These are phyloP conservation scores for Limulus polyphemus DNA, from an alignment of 2,888 invertebrate species.

Conservation along the genomic window DNA sequence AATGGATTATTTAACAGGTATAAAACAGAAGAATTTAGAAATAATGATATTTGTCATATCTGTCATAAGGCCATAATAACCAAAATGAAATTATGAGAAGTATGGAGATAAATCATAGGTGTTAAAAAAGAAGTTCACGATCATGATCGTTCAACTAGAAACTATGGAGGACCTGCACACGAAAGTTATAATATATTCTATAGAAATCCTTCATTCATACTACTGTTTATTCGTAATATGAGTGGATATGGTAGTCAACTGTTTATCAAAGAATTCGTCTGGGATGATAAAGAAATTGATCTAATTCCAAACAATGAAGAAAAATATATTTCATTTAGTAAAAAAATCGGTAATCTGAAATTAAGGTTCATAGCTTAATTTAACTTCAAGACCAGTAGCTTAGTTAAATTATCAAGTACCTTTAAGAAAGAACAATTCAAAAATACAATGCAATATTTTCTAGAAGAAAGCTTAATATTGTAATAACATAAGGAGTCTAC, in stretches of 20 bases:
- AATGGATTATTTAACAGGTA: too few species aligned
- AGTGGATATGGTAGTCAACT: conserved; percentile 10
- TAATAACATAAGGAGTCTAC: conserved; percentile 28
- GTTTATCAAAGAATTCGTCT: conserved; percentile 5
- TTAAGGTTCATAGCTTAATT: conserved; percentile 25
- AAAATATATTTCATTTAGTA: conserved; percentile 19
- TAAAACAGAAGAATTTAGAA: too few species aligned
- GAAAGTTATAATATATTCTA: conserved; percentile 4
- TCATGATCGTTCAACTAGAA: not conserved
- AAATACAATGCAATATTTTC: conserved; percentile 18
- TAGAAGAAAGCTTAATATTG: conserved; percentile 2
- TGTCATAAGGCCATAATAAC: too few species aligned
- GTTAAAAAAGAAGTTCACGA: not conserved
- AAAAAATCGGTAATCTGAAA: conserved; percentile 7
- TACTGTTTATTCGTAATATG: conserved; percentile 12
- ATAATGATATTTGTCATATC: too few species aligned
- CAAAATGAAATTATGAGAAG: not conserved
- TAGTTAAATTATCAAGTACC: conserved; percentile 3
- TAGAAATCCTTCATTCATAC: conserved; percentile 7
- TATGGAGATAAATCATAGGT: not conserved
- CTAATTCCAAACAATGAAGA: conserved; percentile 25
- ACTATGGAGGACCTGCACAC: conserved; percentile 8
- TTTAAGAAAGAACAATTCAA: conserved; percentile 15
- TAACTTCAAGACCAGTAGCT: conserved; percentile 7
- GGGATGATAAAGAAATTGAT: conserved; percentile 4